Percentiles rank a stretch among this genome's conserved stretches.
Evolutionary conservation across 2,797 vertebrate genomes (phyloP).

Genomic region (Clarias platycephalus): DNA sequence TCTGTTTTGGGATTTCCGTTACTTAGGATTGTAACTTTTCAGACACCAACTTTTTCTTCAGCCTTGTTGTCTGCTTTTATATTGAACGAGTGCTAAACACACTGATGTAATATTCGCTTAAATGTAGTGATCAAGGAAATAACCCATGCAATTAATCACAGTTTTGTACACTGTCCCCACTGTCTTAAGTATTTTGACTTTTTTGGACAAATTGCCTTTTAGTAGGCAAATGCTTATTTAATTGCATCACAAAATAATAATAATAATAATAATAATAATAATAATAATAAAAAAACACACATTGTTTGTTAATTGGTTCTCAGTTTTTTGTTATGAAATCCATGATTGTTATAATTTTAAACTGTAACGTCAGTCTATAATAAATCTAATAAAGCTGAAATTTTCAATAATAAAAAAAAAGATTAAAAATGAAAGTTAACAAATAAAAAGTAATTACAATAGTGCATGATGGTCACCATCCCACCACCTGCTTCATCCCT

Average conservation of each 20-base stretch:
- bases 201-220: background rate
- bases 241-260: background rate
- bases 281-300: background rate
- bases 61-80: background rate
- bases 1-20: slow-evolving; percentile 37
- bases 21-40: slow-evolving; percentile 8
- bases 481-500: background rate
- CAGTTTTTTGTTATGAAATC: background rate
- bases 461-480: background rate
- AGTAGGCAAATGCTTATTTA: background rate
- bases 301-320: background rate
- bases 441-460: background rate
- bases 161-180: background rate
- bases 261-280: background rate
- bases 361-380: background rate
- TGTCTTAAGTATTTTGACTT: background rate
- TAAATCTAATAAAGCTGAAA: background rate
- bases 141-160: background rate
- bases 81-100: background rate
- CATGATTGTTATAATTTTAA: background rate
- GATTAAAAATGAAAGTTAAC: background rate
- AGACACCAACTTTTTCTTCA: background rate
- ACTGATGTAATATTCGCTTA: background rate
- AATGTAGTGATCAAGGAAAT: background rate
- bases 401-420: background rate